Conservation (phyloP, 2,888 invertebrate genomes). For the Drosophila neutralis region DNA sequence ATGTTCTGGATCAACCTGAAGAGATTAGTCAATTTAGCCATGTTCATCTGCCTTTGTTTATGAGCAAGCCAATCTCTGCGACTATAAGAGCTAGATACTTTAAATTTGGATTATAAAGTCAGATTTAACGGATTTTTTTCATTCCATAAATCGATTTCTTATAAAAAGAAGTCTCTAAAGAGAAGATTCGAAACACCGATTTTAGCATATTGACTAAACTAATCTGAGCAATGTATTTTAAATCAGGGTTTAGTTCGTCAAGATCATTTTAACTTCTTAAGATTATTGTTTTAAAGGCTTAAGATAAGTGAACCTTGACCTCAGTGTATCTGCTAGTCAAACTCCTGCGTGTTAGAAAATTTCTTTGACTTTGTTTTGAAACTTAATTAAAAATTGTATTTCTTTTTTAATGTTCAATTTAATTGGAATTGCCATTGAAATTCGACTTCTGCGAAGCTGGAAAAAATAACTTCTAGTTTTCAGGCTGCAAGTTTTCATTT, state of each 20-base stretch:
- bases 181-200: background rate
- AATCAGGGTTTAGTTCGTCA: background rate
- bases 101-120: background rate
- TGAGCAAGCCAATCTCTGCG: background rate
- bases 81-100: background rate
- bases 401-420: background rate
- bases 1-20: background rate
- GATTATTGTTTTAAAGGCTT: background rate
- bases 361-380: too few relatives aligned
- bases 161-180: too few relatives aligned
- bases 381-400: too few relatives aligned
- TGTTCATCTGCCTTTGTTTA: background rate
- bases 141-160: too few relatives aligned
- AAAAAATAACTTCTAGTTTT: background rate
- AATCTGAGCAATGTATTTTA: background rate
- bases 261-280: background rate
- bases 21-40: background rate
- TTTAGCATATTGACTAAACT: background rate
- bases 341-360: rapidly evolving
- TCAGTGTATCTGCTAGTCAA: background rate
- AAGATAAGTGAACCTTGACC: background rate
- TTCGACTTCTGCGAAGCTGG: background rate
- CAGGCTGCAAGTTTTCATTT: background rate
- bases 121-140: too few relatives aligned
- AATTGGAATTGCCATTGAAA: background rate